Evolutionary conservation across 2,888 invertebrate genomes (phyloP), one percentile per base, ranked within the genome.

Genomic region (Osmoderma eremita): DNA sequence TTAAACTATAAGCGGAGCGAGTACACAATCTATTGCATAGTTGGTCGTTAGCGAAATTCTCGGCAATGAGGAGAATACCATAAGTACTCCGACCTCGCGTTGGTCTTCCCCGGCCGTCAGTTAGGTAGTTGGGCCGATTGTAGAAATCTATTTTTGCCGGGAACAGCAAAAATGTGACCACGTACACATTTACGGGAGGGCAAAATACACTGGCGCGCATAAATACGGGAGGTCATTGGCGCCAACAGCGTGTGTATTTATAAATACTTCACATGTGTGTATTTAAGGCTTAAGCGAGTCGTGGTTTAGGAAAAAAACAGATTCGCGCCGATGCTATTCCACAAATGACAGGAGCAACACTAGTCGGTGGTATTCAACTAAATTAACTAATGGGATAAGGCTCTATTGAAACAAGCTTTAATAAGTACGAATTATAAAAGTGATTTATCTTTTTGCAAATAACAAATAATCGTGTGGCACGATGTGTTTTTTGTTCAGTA

Each of bases 181-280:
- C 58, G 45, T 61, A 42, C n/a, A 30, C 18, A 45, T 45, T 61
- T 61, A 45, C 45, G 63, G 41, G 63, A 49, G 63, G 39, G 68
- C 71, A 68, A 72, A 73, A 73, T 70, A 71, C 65, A 67, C 69
- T 70, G 67, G 72, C 72, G 71, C 71, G 72, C 75, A 74, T 72
- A 74, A 75, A 72, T 69, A 68, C 68, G 75, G 73, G 75, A 75
- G 75, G 75, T 75, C 75, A 75, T 75, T 75, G 75, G 74, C 75
- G 75, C 74, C 75, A 71, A 66, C 58, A 30, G 38, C 38, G 30
- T 48, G 58, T 61, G 69, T 69, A 69, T 70, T 70, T 70, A 70
- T 72, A 72, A 70, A 72, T 72, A 72, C 67, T 65, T 66, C 45
- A 45, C 50, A 63, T 51, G 63, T 63, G 63, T 42, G 53, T 63